Conservation (phyloP, 2,888 invertebrate genomes). For the Baccha elongata region DNA sequence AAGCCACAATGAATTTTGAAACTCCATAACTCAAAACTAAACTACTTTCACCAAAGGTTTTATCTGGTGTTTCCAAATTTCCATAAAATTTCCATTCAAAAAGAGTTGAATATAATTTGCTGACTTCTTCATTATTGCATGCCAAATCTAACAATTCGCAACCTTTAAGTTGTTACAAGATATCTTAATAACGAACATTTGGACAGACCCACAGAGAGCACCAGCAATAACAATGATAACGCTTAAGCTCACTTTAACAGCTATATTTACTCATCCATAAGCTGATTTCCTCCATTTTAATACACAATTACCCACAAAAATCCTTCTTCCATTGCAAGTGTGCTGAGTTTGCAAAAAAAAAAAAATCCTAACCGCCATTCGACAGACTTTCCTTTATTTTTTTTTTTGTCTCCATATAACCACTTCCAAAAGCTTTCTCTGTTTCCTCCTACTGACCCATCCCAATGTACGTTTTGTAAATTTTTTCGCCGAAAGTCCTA, state of each 20-base stretch:
- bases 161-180: no score
- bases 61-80: no score
- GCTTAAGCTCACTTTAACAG: conserved; percentile 11
- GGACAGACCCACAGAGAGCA: neutral
- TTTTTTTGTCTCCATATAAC: neutral
- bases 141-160: no score
- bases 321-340: neutral
- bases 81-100: no score
- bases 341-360: neutral
- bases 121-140: neutral
- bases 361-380: neutral
- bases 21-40: no score
- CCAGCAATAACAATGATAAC: neutral
- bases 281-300: conserved; percentile 14
- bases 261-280: conserved; percentile 10
- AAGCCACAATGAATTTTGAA: no score
- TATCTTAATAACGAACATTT: neutral
- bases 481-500: conserved; percentile 17
- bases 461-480: neutral
- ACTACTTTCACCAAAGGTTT: no score
- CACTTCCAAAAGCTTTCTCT: conserved; percentile 18
- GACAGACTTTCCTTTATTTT: neutral
- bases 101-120: no score
- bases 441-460: conserved; percentile 5
- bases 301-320: conserved; percentile 12